Evolutionary conservation across 1,140 invertebrate genomes (phyloP).

Genomic region (Drosophila subpulchrella): DNA sequence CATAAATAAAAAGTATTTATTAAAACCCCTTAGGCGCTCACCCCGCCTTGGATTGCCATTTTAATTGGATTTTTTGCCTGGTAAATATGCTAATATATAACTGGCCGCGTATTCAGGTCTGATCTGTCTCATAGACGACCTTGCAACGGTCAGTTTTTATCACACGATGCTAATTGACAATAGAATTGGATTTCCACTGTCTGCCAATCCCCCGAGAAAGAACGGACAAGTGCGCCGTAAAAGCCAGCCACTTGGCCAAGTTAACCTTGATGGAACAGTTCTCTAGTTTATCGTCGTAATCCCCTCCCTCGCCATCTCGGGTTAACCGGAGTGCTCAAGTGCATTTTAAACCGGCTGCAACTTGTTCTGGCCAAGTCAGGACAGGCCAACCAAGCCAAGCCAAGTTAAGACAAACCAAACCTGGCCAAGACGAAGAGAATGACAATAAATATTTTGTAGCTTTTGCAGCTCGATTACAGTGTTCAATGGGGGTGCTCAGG

Average conservation of each 20-base stretch:
- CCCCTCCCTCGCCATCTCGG: slow-evolving; percentile 5
- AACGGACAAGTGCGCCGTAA: slow-evolving; percentile 57
- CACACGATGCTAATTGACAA: slow-evolving; percentile 39
- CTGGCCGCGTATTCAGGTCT: slow-evolving; percentile 3
- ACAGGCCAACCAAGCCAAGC: slow-evolving; percentile 10
- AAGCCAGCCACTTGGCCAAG: slow-evolving; percentile 57
- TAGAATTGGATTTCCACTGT: slow-evolving; percentile 30
- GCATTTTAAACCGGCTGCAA: slow-evolving; percentile 62
- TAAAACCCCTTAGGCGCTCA: no score
- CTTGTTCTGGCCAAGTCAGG: slow-evolving; percentile 48
- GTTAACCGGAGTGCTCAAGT: slow-evolving; percentile 50
- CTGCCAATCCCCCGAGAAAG: slow-evolving; percentile 40
- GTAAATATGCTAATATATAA: slow-evolving; percentile 47
- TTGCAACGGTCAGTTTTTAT: slow-evolving; percentile 38
- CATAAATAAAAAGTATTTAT: no score
- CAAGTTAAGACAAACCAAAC: slow-evolving; percentile 24
- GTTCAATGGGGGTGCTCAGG: slow-evolving; percentile 3
- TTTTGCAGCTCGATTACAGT: slow-evolving; percentile 55
- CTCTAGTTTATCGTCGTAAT: slow-evolving; percentile 18
- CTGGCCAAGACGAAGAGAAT: slow-evolving; percentile 18
- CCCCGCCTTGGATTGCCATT: neutral
- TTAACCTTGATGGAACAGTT: slow-evolving; percentile 67
- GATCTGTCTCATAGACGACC: slow-evolving; percentile 15
- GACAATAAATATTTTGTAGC: slow-evolving; percentile 46
- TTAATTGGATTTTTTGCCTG: slow-evolving; percentile 25